These are phyloP conservation scores for Baccha elongata DNA, from an alignment of 2,888 invertebrate species.

Conservation along the genomic window DNA sequence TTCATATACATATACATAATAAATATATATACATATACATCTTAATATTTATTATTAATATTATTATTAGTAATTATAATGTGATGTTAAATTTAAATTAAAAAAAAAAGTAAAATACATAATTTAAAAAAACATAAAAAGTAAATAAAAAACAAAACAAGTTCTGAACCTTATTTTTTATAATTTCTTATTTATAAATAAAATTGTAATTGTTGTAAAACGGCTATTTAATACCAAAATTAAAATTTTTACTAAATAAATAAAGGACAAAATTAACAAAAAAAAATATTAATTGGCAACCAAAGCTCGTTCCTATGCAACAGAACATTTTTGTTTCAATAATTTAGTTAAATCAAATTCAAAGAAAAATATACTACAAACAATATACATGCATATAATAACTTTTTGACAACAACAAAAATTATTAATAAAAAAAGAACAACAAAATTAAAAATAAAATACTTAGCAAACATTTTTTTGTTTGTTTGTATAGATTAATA, in stretches of 20 bases:
- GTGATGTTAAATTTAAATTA: slow-evolving; percentile 78
- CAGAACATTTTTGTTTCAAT: slow-evolving; percentile 28
- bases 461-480: too few species aligned
- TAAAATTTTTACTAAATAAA: slow-evolving; percentile 39
- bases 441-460: neutral
- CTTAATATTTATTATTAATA: slow-evolving; percentile 77
- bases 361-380: slow-evolving; percentile 7
- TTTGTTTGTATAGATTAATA: slow-evolving; percentile 36
- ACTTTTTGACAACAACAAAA: slow-evolving; percentile 43
- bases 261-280: slow-evolving; percentile 18
- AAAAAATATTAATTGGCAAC: slow-evolving; percentile 49
- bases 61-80: slow-evolving; percentile 76
- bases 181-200: slow-evolving; percentile 54
- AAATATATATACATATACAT: slow-evolving; percentile 69
- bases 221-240: slow-evolving; percentile 46
- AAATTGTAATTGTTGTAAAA: slow-evolving; percentile 66
- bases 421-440: slow-evolving; percentile 9
- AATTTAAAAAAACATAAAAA: slow-evolving; percentile 32
- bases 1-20: slow-evolving; percentile 73
- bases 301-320: slow-evolving; percentile 59
- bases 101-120: slow-evolving; percentile 44
- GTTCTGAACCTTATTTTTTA: slow-evolving; percentile 58
- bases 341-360: slow-evolving; percentile 28
- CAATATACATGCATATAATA: slow-evolving; percentile 64
- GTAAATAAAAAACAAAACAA: slow-evolving; percentile 34